Percentiles rank a stretch among this genome's conserved stretches.
These are phyloP conservation scores for Cladorhizidae sp. DNA, from an alignment of 37 sponge, comb jelly and placozoan genomes.

Conservation along the genomic window DNA sequence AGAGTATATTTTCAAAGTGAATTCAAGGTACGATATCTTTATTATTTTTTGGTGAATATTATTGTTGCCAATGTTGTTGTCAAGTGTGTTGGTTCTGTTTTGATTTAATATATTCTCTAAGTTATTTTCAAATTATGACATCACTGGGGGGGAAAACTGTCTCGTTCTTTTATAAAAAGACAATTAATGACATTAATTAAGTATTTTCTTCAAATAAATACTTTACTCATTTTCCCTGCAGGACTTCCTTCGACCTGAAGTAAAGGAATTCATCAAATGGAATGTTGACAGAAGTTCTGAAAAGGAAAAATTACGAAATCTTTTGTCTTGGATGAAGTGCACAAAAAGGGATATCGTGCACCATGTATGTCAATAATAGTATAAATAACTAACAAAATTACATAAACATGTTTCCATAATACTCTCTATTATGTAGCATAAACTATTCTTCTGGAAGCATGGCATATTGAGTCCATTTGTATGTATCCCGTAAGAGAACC, in stretches of 20 bases:
- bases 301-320: conserved; percentile 79
- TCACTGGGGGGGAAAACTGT: too few species aligned
- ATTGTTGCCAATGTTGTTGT: too few species aligned
- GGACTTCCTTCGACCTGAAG: not conserved
- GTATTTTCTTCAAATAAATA: not conserved
- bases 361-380: conserved; percentile 23
- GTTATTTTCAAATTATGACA: too few species aligned
- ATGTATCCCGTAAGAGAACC: not conserved
- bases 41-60: too few species aligned
- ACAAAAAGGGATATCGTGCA: conserved; percentile 56
- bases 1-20: too few species aligned
- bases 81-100: too few species aligned
- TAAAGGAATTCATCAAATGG: conserved; percentile 62
- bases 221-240: not conserved
- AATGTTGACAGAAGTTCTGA: conserved; percentile 70
- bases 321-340: conserved; percentile 74
- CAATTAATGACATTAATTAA: too few species aligned
- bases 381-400: not conserved
- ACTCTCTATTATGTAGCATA: not conserved
- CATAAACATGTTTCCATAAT: not conserved
- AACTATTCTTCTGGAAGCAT: not conserved
- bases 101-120: too few species aligned
- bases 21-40: too few species aligned
- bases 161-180: too few species aligned
- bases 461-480: not conserved